A percentile compares a stretch with the other conserved stretches of the same genome.
Evolutionary conservation across 1,140 invertebrate species (phyloP).

Genomic region (Danaus plexippus): DNA sequence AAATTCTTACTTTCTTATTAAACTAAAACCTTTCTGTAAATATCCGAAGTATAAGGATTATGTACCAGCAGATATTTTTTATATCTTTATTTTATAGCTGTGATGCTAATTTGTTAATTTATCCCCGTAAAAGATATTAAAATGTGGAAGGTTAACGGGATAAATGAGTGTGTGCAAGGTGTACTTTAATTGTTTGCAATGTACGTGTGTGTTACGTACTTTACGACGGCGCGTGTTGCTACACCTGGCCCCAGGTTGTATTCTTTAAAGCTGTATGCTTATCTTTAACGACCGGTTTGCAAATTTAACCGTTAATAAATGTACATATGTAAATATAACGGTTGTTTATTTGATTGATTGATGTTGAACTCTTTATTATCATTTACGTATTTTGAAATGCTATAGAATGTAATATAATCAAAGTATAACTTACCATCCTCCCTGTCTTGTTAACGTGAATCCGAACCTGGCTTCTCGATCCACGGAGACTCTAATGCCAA

Average conservation of each 20-base stretch:
- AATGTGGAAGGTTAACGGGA: constrained; percentile 12
- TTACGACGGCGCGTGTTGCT: constrained; percentile 16
- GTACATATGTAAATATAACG: too few species aligned
- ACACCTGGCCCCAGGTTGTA: constrained; percentile 20
- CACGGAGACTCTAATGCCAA: constrained; percentile 96
- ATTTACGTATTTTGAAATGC: constrained; percentile 9
- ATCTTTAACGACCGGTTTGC: too few species aligned
- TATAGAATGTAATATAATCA: constrained; percentile 5
- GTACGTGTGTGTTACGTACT: constrained; percentile 16
- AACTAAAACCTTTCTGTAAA: too few species aligned
- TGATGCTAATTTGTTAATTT: too few species aligned
- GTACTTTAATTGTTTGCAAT: constrained; percentile 19
- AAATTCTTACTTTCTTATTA: too few species aligned
- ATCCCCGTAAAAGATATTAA: not conserved
- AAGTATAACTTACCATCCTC: constrained; percentile 88
- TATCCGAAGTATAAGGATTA: too few species aligned
- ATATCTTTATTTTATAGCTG: too few species aligned
- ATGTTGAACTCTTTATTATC: not conserved
- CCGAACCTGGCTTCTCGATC: constrained; percentile 94
- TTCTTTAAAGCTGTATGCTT: constrained; percentile 5
- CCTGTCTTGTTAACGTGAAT: constrained; percentile 93
- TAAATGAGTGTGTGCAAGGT: constrained; percentile 13
- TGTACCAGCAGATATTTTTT: too few species aligned
- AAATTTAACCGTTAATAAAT: too few species aligned
- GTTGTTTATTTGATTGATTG: too few species aligned